phyloP scores from a whole-genome alignment of 2,888 invertebrate species.

The Pandemis heparana region DNA sequence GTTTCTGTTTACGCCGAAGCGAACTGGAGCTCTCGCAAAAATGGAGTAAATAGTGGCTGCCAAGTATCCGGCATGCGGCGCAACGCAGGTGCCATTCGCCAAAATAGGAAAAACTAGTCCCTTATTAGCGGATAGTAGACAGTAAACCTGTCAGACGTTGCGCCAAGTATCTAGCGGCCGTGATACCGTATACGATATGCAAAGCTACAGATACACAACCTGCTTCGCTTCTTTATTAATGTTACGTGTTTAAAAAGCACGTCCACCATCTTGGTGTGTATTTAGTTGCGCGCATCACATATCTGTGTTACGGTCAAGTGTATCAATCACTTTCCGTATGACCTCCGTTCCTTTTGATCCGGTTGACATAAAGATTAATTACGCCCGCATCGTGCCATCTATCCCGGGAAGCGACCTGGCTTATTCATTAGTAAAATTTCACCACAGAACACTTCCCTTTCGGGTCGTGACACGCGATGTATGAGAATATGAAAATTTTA shows the following conservation, averaged over 20 bases:
- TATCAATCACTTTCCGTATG: slow-evolving; percentile 32
- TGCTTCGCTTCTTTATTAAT: neutral
- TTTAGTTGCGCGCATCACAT: slow-evolving; percentile 18
- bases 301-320: slow-evolving; percentile 30
- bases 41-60: slow-evolving; percentile 35
- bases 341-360: slow-evolving; percentile 18
- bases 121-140: slow-evolving; percentile 22
- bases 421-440: slow-evolving; percentile 61
- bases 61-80: slow-evolving; percentile 25
- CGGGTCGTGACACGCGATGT: slow-evolving; percentile 48
- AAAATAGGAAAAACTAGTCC: slow-evolving; percentile 38
- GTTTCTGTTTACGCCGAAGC: slow-evolving; percentile 19
- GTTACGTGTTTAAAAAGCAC: neutral
- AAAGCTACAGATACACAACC: slow-evolving; percentile 12
- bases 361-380: slow-evolving; percentile 36
- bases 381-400: slow-evolving; percentile 35
- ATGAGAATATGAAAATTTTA: slow-evolving; percentile 51
- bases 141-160: slow-evolving; percentile 19
- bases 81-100: slow-evolving; percentile 33
- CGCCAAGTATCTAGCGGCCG: slow-evolving; percentile 1
- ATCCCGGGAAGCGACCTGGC: slow-evolving; percentile 27
- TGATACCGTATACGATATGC: slow-evolving; percentile 35
- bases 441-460: slow-evolving; percentile 53
- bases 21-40: slow-evolving; percentile 25
- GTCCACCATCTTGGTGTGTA: neutral